A percentile compares a stretch with the other conserved stretches of the same genome.
phyloP scores from a whole-genome alignment of 2,888 invertebrate genomes.

The Stomorhina lunata region DNA sequence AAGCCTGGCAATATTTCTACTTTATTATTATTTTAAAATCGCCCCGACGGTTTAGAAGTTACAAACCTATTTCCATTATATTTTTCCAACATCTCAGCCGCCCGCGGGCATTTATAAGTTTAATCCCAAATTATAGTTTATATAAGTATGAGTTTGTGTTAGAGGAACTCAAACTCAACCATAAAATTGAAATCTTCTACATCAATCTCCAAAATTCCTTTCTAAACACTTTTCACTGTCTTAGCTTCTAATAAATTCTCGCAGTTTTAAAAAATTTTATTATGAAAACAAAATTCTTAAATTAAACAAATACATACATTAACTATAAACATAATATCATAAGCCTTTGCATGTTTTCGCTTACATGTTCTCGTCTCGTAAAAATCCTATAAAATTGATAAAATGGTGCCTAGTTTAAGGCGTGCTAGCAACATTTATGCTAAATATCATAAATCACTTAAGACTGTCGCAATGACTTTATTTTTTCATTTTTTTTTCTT shows the following conservation, averaged over 20 bases:
- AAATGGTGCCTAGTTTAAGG: slow-evolving; percentile 54
- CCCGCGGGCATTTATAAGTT: too few relatives aligned
- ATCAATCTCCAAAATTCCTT: too few relatives aligned
- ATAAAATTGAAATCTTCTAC: too few relatives aligned
- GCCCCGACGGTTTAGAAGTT: too few relatives aligned
- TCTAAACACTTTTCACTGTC: background rate
- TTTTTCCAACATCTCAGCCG: too few relatives aligned
- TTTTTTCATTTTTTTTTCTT: slow-evolving; percentile 4
- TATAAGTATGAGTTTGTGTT: too few relatives aligned
- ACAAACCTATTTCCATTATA: too few relatives aligned
- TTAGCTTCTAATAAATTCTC: background rate
- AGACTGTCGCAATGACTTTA: slow-evolving; percentile 54
- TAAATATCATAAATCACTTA: slow-evolving; percentile 62
- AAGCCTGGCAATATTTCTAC: too few relatives aligned
- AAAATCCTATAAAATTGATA: slow-evolving; percentile 21
- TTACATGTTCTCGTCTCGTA: background rate
- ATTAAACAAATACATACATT: background rate
- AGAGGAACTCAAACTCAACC: too few relatives aligned
- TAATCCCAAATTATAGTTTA: too few relatives aligned
- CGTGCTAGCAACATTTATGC: slow-evolving; percentile 52
- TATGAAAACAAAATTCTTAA: background rate
- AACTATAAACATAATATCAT: background rate
- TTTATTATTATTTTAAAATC: too few relatives aligned
- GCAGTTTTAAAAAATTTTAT: background rate
- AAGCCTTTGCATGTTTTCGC: slow-evolving; percentile 27